These are phyloP conservation scores for Ceriagrion tenellum DNA, from an alignment of 2,888 invertebrate genomes.

Conservation along the genomic window DNA sequence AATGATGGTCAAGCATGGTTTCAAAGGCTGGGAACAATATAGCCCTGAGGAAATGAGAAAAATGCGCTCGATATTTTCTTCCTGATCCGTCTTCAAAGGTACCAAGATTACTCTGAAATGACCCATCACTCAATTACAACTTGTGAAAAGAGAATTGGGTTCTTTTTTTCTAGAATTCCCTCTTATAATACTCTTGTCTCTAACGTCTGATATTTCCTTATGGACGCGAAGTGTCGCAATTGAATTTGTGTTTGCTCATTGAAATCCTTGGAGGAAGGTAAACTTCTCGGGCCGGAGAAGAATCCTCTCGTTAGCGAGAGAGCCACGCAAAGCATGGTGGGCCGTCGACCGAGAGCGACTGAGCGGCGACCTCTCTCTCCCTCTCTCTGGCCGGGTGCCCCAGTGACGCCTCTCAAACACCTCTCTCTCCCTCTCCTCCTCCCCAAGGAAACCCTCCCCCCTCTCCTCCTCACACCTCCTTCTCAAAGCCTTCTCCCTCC, in stretches of 20 bases:
- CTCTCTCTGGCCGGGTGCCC: constrained; percentile 57
- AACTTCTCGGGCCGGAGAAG: constrained; percentile 1
- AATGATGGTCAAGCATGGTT: too few species aligned
- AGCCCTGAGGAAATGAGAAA: too few species aligned
- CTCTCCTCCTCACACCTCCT: not conserved
- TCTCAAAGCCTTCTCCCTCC: not conserved
- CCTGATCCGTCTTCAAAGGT: too few species aligned
- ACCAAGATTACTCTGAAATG: too few species aligned
- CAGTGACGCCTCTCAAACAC: constrained; percentile 48
- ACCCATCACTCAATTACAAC: too few species aligned
- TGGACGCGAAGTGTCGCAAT: not conserved
- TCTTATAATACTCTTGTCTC: not conserved
- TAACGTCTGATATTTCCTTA: not conserved
- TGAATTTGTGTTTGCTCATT: not conserved
- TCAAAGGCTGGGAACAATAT: too few species aligned
- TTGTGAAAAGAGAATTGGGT: too few species aligned
- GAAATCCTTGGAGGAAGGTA: not conserved
- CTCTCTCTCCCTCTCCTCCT: not conserved
- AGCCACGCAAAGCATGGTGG: constrained; percentile 48
- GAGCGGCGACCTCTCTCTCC: not conserved
- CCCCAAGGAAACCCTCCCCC: not conserved
- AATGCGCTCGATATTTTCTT: too few species aligned
- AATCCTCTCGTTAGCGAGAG: constrained; percentile 10
- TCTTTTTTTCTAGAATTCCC: not conserved
- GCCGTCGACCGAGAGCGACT: constrained; percentile 41